phyloP scores from a whole-genome alignment of 1,140 invertebrate species.

The Magallana angulata region DNA sequence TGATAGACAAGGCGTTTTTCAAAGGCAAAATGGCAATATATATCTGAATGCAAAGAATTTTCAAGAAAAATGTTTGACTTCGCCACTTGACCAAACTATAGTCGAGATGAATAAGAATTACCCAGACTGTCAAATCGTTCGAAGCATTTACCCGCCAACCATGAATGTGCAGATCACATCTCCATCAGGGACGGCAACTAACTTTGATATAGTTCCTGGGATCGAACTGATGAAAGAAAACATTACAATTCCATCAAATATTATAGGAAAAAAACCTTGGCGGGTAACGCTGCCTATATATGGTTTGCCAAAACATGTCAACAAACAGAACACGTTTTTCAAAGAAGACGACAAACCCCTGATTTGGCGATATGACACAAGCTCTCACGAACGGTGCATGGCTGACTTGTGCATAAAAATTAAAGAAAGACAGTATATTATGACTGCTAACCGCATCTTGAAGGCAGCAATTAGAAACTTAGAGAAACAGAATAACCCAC shows the following conservation, averaged over 20 bases:
- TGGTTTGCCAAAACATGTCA: neutral
- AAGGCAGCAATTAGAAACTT: neutral
- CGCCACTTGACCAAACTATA: neutral
- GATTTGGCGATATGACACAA: constrained; percentile 31
- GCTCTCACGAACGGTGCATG: constrained; percentile 39
- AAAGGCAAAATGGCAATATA: neutral
- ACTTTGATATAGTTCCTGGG: neutral
- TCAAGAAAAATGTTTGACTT: neutral
- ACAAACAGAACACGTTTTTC: neutral
- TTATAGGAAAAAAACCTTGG: neutral
- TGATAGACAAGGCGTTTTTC: neutral
- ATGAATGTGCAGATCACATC: neutral
- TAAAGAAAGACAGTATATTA: constrained; percentile 28
- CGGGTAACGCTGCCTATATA: neutral
- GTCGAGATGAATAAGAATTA: neutral
- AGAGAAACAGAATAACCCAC: neutral
- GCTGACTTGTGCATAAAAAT: constrained; percentile 17
- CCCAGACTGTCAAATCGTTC: neutral
- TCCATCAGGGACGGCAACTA: neutral
- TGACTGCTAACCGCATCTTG: constrained; percentile 39
- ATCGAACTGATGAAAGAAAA: neutral
- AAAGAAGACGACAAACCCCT: neutral
- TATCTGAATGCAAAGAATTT: constrained; percentile 27
- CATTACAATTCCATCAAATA: neutral
- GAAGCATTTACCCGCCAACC: neutral